Evolutionary conservation across 1,140 invertebrate genomes (phyloP).

Genomic region (Cydia pomonella): DNA sequence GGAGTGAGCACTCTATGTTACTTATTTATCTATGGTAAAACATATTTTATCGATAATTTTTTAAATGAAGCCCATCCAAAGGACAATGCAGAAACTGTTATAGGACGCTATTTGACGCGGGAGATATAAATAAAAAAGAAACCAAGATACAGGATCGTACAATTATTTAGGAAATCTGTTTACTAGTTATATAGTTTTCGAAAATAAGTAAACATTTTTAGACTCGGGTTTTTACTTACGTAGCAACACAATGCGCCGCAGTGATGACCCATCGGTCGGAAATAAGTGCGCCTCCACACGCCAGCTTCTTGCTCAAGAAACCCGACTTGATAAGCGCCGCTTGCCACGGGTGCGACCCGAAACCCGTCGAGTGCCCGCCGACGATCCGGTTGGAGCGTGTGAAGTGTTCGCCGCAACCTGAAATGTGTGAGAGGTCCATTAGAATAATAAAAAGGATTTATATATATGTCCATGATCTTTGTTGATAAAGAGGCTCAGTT

Average conservation of each 20-base stretch:
- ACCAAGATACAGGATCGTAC: too few relatives aligned
- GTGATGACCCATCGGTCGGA: constrained; percentile 95
- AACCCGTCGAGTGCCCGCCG: constrained; percentile 93
- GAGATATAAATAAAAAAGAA: too few relatives aligned
- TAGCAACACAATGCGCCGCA: constrained; percentile 93
- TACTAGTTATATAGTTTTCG: too few relatives aligned
- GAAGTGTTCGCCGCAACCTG: constrained; percentile 93
- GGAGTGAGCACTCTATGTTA: too few relatives aligned
- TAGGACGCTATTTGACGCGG: too few relatives aligned
- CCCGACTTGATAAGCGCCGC: constrained; percentile 95
- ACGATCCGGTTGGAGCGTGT: constrained; percentile 94
- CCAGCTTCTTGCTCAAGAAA: constrained; percentile 93
- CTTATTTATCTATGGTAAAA: too few relatives aligned
- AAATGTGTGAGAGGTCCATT: constrained; percentile 35
- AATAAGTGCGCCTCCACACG: constrained; percentile 94
- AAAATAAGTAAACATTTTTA: too few relatives aligned
- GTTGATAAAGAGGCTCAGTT: too few relatives aligned
- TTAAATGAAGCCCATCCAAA: too few relatives aligned
- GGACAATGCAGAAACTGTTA: too few relatives aligned
- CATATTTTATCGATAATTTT: too few relatives aligned
- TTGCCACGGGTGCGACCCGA: constrained; percentile 97
- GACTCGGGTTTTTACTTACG: constrained; percentile 86
- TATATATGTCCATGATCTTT: neutral
- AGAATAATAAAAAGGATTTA: neutral
- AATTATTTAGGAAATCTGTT: too few relatives aligned